A percentile compares a stretch with the other conserved stretches of the same genome.
Evolutionary conservation across 1,140 invertebrate species (phyloP).

Genomic region (Sycophila sp.): DNA sequence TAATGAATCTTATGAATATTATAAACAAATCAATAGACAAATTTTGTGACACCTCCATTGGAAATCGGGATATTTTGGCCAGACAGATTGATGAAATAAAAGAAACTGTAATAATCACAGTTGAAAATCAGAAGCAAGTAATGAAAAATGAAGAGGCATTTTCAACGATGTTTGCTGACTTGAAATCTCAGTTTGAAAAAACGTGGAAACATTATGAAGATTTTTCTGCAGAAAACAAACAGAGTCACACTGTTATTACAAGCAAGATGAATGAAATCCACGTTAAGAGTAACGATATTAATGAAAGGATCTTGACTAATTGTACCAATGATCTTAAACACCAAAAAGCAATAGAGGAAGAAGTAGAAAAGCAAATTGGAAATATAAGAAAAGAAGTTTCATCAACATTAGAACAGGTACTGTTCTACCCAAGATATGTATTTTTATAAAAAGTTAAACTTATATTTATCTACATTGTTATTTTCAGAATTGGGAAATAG

Average conservation of each 20-base stretch:
- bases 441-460: constrained; percentile 3
- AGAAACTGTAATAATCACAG: constrained; percentile 40
- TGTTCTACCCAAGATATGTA: neutral
- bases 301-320: constrained; percentile 31
- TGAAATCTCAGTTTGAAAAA: constrained; percentile 44
- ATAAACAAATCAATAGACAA: constrained; percentile 49
- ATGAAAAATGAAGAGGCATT: constrained; percentile 44
- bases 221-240: constrained; percentile 37
- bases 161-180: constrained; percentile 39
- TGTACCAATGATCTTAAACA: constrained; percentile 34
- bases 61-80: constrained; percentile 44
- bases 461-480: neutral
- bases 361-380: constrained; percentile 43
- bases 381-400: constrained; percentile 47
- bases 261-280: constrained; percentile 43
- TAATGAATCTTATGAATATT: constrained; percentile 44
- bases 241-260: constrained; percentile 39
- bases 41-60: constrained; percentile 43
- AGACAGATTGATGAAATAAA: constrained; percentile 45
- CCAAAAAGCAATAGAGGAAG: constrained; percentile 41
- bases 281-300: constrained; percentile 36
- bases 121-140: constrained; percentile 44
- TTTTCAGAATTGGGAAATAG: constrained; percentile 48
- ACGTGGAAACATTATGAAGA: constrained; percentile 46
- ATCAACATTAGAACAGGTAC: constrained; percentile 49